Base-by-base conservation (phyloP, 2,113 vertebrate genomes). In the Pseudorectes ferrugineus region DNA sequence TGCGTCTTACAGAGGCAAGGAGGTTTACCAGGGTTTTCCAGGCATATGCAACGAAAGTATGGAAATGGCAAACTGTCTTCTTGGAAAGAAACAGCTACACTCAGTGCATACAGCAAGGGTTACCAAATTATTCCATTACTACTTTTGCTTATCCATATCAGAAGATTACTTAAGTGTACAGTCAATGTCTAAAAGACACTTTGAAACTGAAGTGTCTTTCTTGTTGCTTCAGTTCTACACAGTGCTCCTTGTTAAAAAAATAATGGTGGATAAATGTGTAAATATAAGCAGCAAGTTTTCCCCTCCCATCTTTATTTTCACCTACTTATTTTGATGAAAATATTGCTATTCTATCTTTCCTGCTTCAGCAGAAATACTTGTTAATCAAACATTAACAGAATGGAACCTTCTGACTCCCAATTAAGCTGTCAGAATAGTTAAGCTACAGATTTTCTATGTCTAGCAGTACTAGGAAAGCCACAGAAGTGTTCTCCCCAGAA, bases 1-100 rank as follows among this genome's bases (percentile, higher is more conserved):
- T 61, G 18, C 0, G 0, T 36, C 22, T 48, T 59, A 87, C 0
- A 6, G 29, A 36, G 52, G 16, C 3, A 3, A 55, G 22, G 49
- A 83, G 7, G 9, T 65, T 82, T 57, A n/a, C 48, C 26, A 36
- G 24, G 2, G 2, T 40, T 88, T 88, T 68, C 40, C 45, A 79
- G 42, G 58, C 19, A 23, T 23, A 4, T 26, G 11, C n/a, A 72
- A 67, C 7, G 29, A 15, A 80, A 86, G 10, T 26, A 68, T 61
- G 23, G 31, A 73, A 88, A 80, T 26, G 12, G 19, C 49, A 92
- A 77, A 86, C 26, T 35, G 12, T 3, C 42, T 80, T 66, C 58
- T 76, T 58, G 72, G 58, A 76, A 85, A 85, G 24, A 67, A 88
- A 70, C 20, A 73, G 14, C 31, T 49, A 45, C 3, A 0, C 6